Conservation (phyloP, 2,113 vertebrate species). For the Eurystomus gularis region DNA sequence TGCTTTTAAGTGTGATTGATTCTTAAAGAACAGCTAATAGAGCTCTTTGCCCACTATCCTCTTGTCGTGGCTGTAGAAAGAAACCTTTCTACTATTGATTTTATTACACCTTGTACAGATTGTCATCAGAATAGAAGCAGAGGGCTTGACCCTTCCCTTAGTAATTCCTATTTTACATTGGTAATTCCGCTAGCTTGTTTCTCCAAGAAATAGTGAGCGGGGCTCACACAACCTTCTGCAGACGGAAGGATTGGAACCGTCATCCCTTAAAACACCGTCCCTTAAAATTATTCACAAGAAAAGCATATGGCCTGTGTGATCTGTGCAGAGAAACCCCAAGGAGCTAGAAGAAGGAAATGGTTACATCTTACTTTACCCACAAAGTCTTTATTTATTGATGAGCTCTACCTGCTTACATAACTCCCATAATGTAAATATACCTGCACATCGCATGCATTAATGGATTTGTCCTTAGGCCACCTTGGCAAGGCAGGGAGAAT, state of each 20-base stretch:
- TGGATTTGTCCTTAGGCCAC: conserved; percentile 49
- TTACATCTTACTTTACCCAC: background rate
- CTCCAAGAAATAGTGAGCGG: background rate
- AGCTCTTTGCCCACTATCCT: background rate
- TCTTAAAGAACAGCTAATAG: conserved; percentile 15
- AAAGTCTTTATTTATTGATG: conserved; percentile 25
- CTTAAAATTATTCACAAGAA: background rate
- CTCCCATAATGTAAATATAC: background rate
- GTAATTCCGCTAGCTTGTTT: background rate
- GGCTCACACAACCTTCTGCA: background rate
- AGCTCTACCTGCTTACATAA: conserved; percentile 24
- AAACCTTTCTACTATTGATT: conserved; percentile 35
- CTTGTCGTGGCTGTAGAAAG: conserved; percentile 24
- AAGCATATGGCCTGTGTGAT: background rate
- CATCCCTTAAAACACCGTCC: background rate
- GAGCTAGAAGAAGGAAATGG: background rate
- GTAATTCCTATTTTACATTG: background rate
- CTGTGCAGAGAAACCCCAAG: background rate
- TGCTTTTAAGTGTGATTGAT: conserved; percentile 31
- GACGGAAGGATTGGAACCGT: background rate
- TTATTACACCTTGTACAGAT: background rate
- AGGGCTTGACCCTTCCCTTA: background rate
- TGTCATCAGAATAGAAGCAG: background rate
- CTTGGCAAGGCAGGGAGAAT: conserved; percentile 1
- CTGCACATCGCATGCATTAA: background rate